Conservation (phyloP, 1,140 invertebrate genomes). For the Microplitis demolitor region DNA sequence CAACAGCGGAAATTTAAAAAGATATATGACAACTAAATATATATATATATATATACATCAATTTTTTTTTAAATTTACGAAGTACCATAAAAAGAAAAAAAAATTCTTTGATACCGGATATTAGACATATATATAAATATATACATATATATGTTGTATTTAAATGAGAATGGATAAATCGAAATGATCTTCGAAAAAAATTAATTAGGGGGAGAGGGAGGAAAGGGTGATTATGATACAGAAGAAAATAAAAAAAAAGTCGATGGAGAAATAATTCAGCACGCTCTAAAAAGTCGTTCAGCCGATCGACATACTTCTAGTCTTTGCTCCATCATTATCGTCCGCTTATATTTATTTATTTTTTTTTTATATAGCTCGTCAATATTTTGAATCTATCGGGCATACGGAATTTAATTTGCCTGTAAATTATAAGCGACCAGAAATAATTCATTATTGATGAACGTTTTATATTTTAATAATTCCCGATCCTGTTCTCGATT, state of each 20-base stretch:
- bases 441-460: no score
- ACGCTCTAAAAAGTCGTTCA: conserved; percentile 14
- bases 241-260: neutral
- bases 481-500: no score
- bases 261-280: conserved; percentile 1
- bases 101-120: no score
- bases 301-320: neutral
- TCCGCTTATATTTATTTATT: neutral
- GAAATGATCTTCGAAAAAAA: neutral
- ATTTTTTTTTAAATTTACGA: neutral
- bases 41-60: neutral
- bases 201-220: neutral
- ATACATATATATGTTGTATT: neutral
- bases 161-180: neutral
- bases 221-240: neutral
- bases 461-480: no score
- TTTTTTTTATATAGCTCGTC: neutral
- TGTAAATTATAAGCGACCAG: neutral
- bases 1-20: no score
- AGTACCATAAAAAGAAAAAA: no score
- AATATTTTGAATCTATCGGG: neutral
- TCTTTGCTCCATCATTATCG: neutral
- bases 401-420: no score
- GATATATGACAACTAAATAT: no score
- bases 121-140: no score